Conservation (phyloP, 2,113 vertebrate species). For the Uria aalge region DNA sequence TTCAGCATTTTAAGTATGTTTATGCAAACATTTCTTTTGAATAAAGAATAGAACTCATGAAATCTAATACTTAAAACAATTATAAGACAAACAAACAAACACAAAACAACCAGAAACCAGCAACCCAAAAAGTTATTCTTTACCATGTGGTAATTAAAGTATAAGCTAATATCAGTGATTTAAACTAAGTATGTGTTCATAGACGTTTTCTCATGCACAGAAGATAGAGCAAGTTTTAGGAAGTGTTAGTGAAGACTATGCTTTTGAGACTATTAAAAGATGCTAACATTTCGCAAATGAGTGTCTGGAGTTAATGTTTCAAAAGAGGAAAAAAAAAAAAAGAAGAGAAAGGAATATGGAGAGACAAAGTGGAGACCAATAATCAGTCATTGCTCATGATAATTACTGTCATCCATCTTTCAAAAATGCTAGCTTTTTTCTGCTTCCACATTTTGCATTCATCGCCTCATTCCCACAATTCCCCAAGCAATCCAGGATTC, state of each 20-base stretch:
- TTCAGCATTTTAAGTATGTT: neutral
- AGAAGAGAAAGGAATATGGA: neutral
- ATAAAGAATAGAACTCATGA: neutral
- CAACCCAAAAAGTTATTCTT: neutral
- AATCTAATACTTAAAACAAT: neutral
- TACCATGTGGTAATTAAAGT: neutral
- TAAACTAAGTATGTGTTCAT: neutral
- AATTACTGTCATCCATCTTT: constrained; percentile 62
- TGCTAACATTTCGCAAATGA: neutral
- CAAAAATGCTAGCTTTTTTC: constrained; percentile 12
- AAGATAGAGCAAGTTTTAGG: neutral
- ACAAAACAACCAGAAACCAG: neutral
- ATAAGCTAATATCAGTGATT: neutral
- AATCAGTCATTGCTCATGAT: constrained; percentile 50
- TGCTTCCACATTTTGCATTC: constrained; percentile 37
- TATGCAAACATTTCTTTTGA: neutral
- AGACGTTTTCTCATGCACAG: neutral
- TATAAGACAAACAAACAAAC: neutral
- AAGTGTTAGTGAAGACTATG: neutral
- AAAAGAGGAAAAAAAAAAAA: neutral
- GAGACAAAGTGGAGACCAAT: constrained; percentile 1
- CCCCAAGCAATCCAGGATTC: constrained; percentile 14
- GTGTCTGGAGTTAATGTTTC: constrained; percentile 4
- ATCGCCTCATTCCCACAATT: neutral
- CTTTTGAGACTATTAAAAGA: neutral